Evolutionary conservation across 2,888 invertebrate genomes (phyloP), one percentile per base, ranked within the genome.

Genomic region (Hybos culiciformis): DNA sequence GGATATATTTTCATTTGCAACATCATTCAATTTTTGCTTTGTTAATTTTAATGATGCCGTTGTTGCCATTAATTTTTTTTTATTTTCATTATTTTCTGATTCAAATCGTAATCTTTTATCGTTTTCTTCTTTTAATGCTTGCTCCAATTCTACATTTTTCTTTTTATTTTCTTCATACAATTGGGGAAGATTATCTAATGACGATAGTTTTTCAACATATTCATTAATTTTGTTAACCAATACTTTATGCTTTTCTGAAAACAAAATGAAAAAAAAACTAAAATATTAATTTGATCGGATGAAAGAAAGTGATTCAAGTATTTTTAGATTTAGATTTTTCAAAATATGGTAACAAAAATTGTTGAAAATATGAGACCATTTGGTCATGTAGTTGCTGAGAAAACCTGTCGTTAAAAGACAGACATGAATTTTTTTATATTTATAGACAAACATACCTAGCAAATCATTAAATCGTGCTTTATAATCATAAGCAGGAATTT

Each of bases 401-500:
- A n/a, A n/a, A n/a, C n/a, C n/a, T n/a, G n/a, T n/a, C n/a, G n/a
- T n/a, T n/a, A n/a, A n/a, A n/a, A n/a, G n/a, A n/a, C n/a, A n/a
- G n/a, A n/a, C n/a, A n/a, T n/a, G n/a, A n/a, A n/a, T n/a, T n/a
- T n/a, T n/a, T n/a, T n/a, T n/a, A n/a, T n/a, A n/a, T n/a, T n/a
- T n/a, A n/a, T n/a, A n/a, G n/a, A n/a, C n/a, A n/a, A n/a, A n/a
- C n/a, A n/a, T n/a, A n/a, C n/a, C n/a, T n/a, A n/a, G n/a, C n/a
- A n/a, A 64, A 51, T 74, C 72, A 54, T 71, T 67, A 50, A 74
- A 75, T 39, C 80, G 71, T 21, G 77, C 77, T 59, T 80, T 77
- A 49, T 71, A 78, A 54, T 78, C 78, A 60, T 78, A 78, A 0
- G 77, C 69, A 7, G 74, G 69, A 39, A 75, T 73, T n/a, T n/a